Evolutionary conservation across 2,888 invertebrate species (phyloP), one percentile per base, ranked within the genome.

Genomic region (Coronaproctus castanopsis): DNA sequence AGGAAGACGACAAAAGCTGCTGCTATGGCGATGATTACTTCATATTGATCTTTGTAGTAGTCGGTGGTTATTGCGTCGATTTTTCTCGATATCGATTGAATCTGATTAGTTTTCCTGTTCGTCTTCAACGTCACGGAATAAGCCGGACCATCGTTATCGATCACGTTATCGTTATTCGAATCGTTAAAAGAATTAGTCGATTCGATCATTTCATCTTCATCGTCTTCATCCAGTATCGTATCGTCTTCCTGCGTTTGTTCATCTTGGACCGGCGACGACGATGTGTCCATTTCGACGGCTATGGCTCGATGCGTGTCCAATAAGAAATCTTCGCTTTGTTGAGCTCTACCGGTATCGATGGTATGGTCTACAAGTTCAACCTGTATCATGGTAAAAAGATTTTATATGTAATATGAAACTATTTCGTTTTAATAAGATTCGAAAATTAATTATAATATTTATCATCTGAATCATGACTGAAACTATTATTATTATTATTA

Each of bases 291-390:
- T 52, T 61, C 61, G 18, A 61, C 61, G 18, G 58, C 61, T 2
- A 61, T 52, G n/a, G 61, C 61, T 21, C 61, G 55, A 48, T 61
- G 61, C 3, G 61, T 61, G 24, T 61, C 61, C 48, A 61, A 48
- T 18, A 61, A 24, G 49, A 61, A 58, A 20, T 61, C 61, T 55
- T 61, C 61, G 48, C 61, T 61, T 55, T 61, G 61, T 51, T 61
- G 58, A 1, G 61, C 51, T 22, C 58, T 20, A 50, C 56, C 55
- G 10, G 55, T 58, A 18, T 55, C 55, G 23, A 23, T 21, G 24
- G 57, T 52, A 36, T 61, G 61, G 21, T 51, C 52, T 18, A 61
- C 61, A 18, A 61, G 52, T 54, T 61, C 61, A 3, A 61, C 61
- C 61, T 61, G 61, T 18, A 22, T 22, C 53, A 22, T 1, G 36